A percentile compares a stretch with the other conserved stretches of the same genome.
These are phyloP conservation scores for Sarcophaga rosellei DNA, from an alignment of 2,888 invertebrate genomes.

Conservation along the genomic window DNA sequence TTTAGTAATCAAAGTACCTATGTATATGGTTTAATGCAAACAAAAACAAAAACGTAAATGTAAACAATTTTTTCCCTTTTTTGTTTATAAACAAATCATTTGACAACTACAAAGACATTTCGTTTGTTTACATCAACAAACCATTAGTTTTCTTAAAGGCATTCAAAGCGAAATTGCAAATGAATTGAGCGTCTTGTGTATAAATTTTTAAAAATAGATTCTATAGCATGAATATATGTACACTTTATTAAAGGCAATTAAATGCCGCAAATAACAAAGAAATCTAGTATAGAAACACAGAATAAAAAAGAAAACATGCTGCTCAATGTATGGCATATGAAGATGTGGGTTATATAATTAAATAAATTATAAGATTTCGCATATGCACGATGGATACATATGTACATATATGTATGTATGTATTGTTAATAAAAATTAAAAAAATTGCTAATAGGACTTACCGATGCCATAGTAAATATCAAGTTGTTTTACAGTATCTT, in stretches of 20 bases:
- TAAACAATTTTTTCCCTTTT: neutral
- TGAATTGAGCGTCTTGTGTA: neutral
- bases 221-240: neutral
- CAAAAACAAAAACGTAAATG: neutral
- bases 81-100: neutral
- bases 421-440: neutral
- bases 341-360: conserved; percentile 57
- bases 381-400: neutral
- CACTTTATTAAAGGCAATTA: neutral
- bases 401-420: conserved; percentile 2
- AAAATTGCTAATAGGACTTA: conserved; percentile 81
- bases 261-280: neutral
- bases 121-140: conserved; percentile 44
- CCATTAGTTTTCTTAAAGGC: neutral
- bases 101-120: conserved; percentile 1
- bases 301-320: neutral
- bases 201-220: conserved; percentile 41
- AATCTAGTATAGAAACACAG: neutral
- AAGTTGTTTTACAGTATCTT: conserved; percentile 93
- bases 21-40: neutral
- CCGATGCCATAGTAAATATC: conserved; percentile 97
- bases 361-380: conserved; percentile 7
- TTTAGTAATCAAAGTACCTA: too few relatives aligned
- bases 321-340: conserved; percentile 1
- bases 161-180: neutral